Percentiles rank a stretch among this genome's conserved stretches.
These are phyloP conservation scores for Atta cephalotes DNA, from an alignment of 1,140 invertebrate species.

Conservation along the genomic window DNA sequence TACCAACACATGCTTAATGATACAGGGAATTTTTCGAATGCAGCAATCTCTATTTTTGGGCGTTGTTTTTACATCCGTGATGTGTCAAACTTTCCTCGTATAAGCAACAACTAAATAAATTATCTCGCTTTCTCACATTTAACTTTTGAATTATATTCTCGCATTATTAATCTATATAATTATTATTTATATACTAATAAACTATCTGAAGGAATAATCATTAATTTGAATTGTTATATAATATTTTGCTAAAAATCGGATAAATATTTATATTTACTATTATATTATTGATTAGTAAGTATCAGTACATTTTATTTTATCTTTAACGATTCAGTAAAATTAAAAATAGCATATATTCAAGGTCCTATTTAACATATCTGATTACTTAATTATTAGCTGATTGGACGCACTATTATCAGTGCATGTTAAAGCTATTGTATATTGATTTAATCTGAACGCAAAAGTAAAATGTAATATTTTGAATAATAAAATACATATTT, in stretches of 20 bases:
- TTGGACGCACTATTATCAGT: too few relatives aligned
- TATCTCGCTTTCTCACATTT: not conserved
- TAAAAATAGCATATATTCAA: not conserved
- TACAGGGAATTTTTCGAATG: constrained; percentile 56
- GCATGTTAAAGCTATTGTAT: too few relatives aligned
- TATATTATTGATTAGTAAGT: too few relatives aligned
- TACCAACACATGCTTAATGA: constrained; percentile 20
- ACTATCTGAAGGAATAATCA: not conserved
- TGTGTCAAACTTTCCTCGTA: not conserved
- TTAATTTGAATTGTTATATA: not conserved
- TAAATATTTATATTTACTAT: not conserved
- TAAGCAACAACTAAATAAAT: not conserved
- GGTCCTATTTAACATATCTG: not conserved
- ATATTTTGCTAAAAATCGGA: not conserved
- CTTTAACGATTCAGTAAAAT: not conserved
- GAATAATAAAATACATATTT: too few relatives aligned
- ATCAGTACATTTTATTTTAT: too few relatives aligned
- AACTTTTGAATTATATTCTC: not conserved
- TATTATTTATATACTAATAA: not conserved
- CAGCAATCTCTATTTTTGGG: constrained; percentile 74
- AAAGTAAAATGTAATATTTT: too few relatives aligned
- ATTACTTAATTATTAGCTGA: not conserved
- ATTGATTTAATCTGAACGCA: too few relatives aligned
- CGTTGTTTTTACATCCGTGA: constrained; percentile 3
- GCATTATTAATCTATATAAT: too few relatives aligned